Evolutionary conservation across 2,888 invertebrate species (phyloP).

Genomic region (Agrotis ipsilon): DNA sequence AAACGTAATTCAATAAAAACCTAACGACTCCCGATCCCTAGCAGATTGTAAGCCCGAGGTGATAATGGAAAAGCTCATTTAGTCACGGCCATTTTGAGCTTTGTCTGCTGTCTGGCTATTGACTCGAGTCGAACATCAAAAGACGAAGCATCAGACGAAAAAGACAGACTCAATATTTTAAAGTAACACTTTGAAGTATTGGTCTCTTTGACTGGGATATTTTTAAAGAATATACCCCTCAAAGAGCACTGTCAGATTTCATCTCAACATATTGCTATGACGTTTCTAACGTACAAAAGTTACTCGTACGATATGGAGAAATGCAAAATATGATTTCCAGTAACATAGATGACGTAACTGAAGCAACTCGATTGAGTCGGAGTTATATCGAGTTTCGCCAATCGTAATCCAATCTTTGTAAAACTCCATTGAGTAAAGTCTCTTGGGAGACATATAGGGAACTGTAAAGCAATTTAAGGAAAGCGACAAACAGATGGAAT

Average conservation of each 20-base stretch:
- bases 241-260: slow-evolving; percentile 28
- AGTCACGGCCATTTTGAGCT: slow-evolving; percentile 42
- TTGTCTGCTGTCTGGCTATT: slow-evolving; percentile 62
- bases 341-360: slow-evolving; percentile 33
- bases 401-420: slow-evolving; percentile 58
- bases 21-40: slow-evolving; percentile 42
- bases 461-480: slow-evolving; percentile 51
- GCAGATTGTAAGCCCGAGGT: slow-evolving; percentile 50
- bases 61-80: slow-evolving; percentile 68
- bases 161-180: slow-evolving; percentile 35
- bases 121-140: slow-evolving; percentile 43
- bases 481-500: slow-evolving; percentile 29
- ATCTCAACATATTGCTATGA: slow-evolving; percentile 27
- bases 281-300: slow-evolving; percentile 5
- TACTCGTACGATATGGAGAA: slow-evolving; percentile 15
- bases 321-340: slow-evolving; percentile 42
- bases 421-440: slow-evolving; percentile 37
- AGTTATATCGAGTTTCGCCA: slow-evolving; percentile 48
- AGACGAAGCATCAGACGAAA: slow-evolving; percentile 22
- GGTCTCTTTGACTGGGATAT: slow-evolving; percentile 20
- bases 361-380: slow-evolving; percentile 29
- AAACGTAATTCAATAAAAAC: slow-evolving; percentile 59
- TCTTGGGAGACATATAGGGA: slow-evolving; percentile 19
- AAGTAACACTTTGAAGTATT: slow-evolving; percentile 24
- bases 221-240: slow-evolving; percentile 13